Evolutionary conservation across 2,113 vertebrate species (phyloP).

Genomic region (Sturnira hondurensis): DNA sequence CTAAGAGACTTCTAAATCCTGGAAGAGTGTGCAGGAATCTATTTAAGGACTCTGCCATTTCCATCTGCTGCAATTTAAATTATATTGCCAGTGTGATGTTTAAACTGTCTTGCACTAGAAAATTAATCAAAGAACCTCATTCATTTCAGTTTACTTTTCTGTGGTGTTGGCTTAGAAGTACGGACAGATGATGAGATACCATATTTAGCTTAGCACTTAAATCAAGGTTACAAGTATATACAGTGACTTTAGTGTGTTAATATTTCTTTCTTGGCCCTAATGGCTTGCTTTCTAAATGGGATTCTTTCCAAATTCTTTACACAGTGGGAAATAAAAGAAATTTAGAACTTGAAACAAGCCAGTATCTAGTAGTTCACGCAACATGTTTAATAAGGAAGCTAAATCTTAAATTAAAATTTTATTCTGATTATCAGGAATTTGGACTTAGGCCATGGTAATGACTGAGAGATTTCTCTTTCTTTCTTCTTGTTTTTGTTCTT

Average conservation of each 20-base stretch:
- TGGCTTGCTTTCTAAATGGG: conserved; percentile 31
- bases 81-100: background rate
- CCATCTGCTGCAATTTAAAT: conserved; percentile 61
- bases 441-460: background rate
- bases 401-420: conserved; percentile 42
- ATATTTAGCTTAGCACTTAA: conserved; percentile 30
- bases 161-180: background rate
- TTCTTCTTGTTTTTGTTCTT: background rate
- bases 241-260: background rate
- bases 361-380: background rate
- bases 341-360: conserved; percentile 15
- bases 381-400: background rate
- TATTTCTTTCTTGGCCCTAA: background rate
- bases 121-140: conserved; percentile 53
- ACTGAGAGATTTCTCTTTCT: background rate
- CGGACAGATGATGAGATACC: conserved; percentile 13
- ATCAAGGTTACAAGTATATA: background rate
- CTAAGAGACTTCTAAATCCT: background rate
- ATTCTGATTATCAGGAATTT: conserved; percentile 8
- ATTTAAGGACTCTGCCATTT: conserved; percentile 41
- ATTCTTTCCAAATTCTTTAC: conserved; percentile 25
- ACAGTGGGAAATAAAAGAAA: background rate
- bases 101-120: conserved; percentile 44
- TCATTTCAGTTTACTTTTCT: conserved; percentile 45
- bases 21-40: background rate